Conservation (phyloP, 2,113 vertebrate genomes). For the Sorex fumeus region DNA sequence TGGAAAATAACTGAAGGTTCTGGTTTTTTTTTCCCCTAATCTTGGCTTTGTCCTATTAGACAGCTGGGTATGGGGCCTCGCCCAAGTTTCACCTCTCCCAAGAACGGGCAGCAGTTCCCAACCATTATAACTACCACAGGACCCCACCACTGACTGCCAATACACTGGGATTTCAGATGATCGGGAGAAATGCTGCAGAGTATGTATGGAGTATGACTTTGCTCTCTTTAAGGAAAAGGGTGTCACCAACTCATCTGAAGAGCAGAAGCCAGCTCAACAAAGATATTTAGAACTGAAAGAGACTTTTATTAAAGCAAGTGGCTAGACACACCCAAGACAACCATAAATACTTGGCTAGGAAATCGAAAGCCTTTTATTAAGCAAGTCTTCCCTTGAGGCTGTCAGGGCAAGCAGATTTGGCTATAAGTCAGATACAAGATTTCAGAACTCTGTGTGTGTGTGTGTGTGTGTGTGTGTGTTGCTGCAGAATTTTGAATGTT, state of each 20-base stretch:
- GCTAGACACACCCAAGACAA: not conserved
- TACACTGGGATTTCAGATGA: not conserved
- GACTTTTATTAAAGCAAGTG: constrained; percentile 64
- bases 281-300: constrained; percentile 57
- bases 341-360: constrained; percentile 65
- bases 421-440: constrained; percentile 57
- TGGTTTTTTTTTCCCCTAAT: not conserved
- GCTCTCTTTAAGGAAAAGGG: constrained; percentile 1
- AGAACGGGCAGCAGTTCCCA: too few species aligned
- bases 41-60: not conserved
- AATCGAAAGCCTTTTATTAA: constrained; percentile 70
- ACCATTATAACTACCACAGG: not conserved
- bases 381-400: constrained; percentile 67
- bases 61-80: not conserved
- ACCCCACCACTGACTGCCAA: not conserved
- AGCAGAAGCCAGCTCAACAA: not conserved
- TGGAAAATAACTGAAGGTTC: not conserved
- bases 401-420: constrained; percentile 15
- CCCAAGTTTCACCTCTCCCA: not conserved
- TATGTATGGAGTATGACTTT: not conserved
- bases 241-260: not conserved
- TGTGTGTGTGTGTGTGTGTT: too few species aligned
- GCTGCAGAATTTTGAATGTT: constrained; percentile 34
- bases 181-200: not conserved
- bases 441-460: constrained; percentile 37